Evolutionary conservation across 1,140 invertebrate genomes (phyloP).

Genomic region (Megathymus violae): DNA sequence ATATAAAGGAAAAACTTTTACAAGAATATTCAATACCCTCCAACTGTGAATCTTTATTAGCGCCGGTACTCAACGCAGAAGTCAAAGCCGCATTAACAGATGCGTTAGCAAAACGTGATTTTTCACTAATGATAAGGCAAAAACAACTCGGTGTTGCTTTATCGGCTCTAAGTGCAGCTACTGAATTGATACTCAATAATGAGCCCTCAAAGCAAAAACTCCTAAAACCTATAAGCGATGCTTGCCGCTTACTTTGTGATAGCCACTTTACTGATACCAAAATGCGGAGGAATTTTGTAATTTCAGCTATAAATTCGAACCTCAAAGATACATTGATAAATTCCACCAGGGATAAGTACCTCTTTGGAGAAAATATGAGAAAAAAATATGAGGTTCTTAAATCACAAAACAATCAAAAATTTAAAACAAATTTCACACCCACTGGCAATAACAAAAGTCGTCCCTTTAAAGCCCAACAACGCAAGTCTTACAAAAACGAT

Average conservation of each 20-base stretch:
- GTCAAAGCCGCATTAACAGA: neutral
- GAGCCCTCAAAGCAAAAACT: neutral
- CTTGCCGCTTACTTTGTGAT: neutral
- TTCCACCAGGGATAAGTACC: neutral
- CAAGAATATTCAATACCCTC: neutral
- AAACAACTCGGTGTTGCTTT: neutral
- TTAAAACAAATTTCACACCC: neutral
- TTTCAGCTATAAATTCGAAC: neutral
- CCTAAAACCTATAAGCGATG: neutral
- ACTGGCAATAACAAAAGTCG: neutral
- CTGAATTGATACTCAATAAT: neutral
- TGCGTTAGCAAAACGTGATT: neutral
- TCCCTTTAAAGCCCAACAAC: neutral
- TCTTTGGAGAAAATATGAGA: neutral
- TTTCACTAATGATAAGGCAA: neutral
- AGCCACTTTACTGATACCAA: neutral
- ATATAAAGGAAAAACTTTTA: neutral
- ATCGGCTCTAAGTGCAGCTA: neutral
- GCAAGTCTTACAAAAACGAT: conserved; percentile 2
- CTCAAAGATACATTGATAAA: neutral
- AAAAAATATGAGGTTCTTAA: conserved; percentile 26
- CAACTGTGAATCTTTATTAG: neutral
- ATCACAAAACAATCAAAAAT: neutral
- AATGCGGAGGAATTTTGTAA: neutral
- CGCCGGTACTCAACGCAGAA: neutral